A percentile compares a stretch with the other conserved stretches of the same genome.
These are phyloP conservation scores for Onthophagus taurus DNA, from an alignment of 1,140 invertebrate genomes.

Conservation along the genomic window DNA sequence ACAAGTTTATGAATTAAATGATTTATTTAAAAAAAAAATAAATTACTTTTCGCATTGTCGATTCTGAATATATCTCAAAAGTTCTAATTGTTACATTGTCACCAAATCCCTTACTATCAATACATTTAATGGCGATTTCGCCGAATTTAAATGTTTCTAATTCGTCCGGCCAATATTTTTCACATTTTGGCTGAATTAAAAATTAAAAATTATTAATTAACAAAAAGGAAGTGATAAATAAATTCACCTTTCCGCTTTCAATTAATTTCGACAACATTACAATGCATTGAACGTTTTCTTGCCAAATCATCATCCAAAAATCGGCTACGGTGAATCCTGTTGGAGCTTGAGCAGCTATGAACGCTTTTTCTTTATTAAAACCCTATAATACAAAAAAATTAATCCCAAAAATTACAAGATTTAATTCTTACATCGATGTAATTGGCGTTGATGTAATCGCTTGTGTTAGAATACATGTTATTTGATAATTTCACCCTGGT, in stretches of 20 bases:
- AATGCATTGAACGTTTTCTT: slow-evolving; percentile 60
- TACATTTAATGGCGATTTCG: no score
- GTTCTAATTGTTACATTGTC: no score
- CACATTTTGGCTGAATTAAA: slow-evolving; percentile 42
- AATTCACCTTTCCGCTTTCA: slow-evolving; percentile 56
- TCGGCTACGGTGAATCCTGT: slow-evolving; percentile 59
- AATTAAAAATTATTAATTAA: slow-evolving; percentile 3
- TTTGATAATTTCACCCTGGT: slow-evolving; percentile 58
- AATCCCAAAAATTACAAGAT: no score
- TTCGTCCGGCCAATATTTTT: slow-evolving; percentile 53
- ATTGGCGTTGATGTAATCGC: slow-evolving; percentile 30
- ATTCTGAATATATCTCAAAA: no score
- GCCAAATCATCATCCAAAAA: slow-evolving; percentile 75
- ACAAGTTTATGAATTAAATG: no score
- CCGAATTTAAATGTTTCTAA: slow-evolving; percentile 36
- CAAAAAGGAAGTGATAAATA: neutral
- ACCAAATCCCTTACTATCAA: no score
- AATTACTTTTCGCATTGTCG: no score
- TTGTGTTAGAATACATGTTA: slow-evolving; percentile 34
- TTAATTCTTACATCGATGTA: slow-evolving; percentile 23
- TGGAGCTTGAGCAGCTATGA: slow-evolving; percentile 76
- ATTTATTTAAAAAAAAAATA: no score
- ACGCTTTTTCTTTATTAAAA: slow-evolving; percentile 52
- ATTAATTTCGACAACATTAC: slow-evolving; percentile 69
- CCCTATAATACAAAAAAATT: no score